phyloP scores from a whole-genome alignment of 2,888 invertebrate genomes.

The Danaus chrysippus region DNA sequence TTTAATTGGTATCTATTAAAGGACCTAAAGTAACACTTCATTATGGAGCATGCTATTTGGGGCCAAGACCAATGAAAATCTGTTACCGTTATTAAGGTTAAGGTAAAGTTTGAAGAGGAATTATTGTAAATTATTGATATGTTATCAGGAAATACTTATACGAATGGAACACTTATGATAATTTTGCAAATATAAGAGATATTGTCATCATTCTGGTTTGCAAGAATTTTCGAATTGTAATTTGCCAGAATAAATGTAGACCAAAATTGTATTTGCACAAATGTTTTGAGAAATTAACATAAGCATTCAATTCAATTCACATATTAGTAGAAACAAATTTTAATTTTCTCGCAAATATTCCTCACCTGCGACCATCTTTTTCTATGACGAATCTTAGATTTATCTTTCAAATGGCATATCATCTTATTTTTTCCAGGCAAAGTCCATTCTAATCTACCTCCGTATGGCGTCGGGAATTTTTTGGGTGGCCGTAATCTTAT shows the following conservation, averaged over 20 bases:
- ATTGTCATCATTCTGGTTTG: neutral
- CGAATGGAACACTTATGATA: constrained; percentile 6
- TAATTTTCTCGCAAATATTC: no score
- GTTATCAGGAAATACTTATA: constrained; percentile 19
- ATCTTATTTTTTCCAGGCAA: constrained; percentile 91
- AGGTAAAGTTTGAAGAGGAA: constrained; percentile 20
- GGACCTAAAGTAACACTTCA: neutral
- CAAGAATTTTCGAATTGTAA: no score
- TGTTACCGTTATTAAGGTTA: constrained; percentile 25
- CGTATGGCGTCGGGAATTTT: constrained; percentile 90
- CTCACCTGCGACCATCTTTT: constrained; percentile 94
- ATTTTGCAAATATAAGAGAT: constrained; percentile 1
- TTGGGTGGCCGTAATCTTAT: constrained; percentile 82
- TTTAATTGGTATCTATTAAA: no score
- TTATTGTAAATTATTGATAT: constrained; percentile 8
- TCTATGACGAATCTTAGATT: constrained; percentile 90
- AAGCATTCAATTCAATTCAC: neutral
- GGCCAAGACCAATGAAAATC: constrained; percentile 16
- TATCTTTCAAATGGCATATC: constrained; percentile 93
- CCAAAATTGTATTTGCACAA: no score
- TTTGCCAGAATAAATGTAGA: no score
- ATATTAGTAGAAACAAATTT: no score
- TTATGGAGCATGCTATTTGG: neutral
- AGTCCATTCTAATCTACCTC: constrained; percentile 90
- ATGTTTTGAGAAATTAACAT: constrained; percentile 1